Evolutionary conservation across 2,888 invertebrate species (phyloP), one percentile per base, ranked within the genome.

Genomic region (Diabrotica balteata): DNA sequence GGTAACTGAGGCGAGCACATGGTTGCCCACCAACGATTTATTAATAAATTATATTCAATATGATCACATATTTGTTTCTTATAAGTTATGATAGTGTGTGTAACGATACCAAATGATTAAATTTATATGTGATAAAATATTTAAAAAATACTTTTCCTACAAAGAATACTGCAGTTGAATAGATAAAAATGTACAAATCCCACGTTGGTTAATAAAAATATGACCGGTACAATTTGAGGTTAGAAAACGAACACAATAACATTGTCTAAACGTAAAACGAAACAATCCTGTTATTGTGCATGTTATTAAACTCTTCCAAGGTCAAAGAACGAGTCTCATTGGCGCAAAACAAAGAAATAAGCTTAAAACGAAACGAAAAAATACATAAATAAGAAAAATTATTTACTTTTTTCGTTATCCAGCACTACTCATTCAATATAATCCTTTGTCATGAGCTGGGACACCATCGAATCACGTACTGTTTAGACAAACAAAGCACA

Each of bases 381-480:
- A 63, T 52, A 42, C 42, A 51, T 47, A 59, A 62, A 55, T 63
- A 55, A 70, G 57, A 58, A 72, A 67, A 67, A 60, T 32, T 72
- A 72, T 66, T 70, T 72, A 72, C 72, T 72, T 72, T 69, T 70
- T 68, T 68, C 61, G 70, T 68, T 62, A 66, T 68, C 72, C 72
- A 65, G 66, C 66, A 63, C 63, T 63, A 54, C 63, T 61, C 60
- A 63, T 60, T 66, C 66, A 63, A 67, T 58, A 58, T 63, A 67
- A 72, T 72, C 70, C 72, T 69, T 63, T 71, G 71, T 72, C 54
- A 63, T 32, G 44, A 67, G 63, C 59, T 57, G 57, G 63, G 50
- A 59, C 72, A 68, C 69, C 59, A 63, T 69, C 9, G 65, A 64
- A 67, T 63, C 70, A 63, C 67, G 65, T 59, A 68, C 55, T 66